Evolutionary conservation across 2,888 invertebrate genomes (phyloP).

Genomic region (Panorpa germanica): DNA sequence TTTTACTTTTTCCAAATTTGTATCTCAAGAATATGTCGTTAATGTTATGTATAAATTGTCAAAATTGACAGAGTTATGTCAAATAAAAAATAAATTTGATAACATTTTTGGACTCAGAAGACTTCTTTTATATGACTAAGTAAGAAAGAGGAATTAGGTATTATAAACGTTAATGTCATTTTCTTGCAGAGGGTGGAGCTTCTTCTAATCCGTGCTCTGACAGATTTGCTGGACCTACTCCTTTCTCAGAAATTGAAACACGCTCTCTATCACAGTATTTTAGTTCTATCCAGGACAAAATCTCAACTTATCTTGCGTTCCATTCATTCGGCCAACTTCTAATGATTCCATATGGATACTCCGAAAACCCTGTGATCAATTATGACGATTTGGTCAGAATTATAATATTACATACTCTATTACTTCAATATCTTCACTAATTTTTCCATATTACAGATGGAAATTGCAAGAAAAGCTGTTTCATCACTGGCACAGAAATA

Average conservation of each 20-base stretch:
- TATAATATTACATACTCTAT: no score
- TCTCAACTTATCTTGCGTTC: conserved; percentile 46
- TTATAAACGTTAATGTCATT: conserved; percentile 14
- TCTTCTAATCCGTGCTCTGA: conserved; percentile 36
- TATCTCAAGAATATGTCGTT: no score
- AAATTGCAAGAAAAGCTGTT: conserved; percentile 16
- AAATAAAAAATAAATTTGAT: no score
- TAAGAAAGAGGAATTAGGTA: conserved; percentile 22
- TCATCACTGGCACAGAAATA: conserved; percentile 19
- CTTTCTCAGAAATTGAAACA: conserved; percentile 55
- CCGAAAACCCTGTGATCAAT: conserved; percentile 27
- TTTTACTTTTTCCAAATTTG: no score
- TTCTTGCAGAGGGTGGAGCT: conserved; percentile 33
- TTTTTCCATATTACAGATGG: no score
- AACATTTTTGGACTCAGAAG: no score
- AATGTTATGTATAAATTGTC: no score
- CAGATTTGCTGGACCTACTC: conserved; percentile 39
- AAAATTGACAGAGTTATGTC: no score
- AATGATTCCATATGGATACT: conserved; percentile 41
- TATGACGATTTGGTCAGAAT: conserved; percentile 30
- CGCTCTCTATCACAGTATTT: conserved; percentile 33
- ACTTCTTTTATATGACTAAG: no score
- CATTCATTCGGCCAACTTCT: conserved; percentile 57
- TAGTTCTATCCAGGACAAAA: conserved; percentile 23
- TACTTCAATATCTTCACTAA: no score